These are phyloP conservation scores for Pterophyllum scalare DNA, from an alignment of 2,113 vertebrate genomes.

Conservation along the genomic window DNA sequence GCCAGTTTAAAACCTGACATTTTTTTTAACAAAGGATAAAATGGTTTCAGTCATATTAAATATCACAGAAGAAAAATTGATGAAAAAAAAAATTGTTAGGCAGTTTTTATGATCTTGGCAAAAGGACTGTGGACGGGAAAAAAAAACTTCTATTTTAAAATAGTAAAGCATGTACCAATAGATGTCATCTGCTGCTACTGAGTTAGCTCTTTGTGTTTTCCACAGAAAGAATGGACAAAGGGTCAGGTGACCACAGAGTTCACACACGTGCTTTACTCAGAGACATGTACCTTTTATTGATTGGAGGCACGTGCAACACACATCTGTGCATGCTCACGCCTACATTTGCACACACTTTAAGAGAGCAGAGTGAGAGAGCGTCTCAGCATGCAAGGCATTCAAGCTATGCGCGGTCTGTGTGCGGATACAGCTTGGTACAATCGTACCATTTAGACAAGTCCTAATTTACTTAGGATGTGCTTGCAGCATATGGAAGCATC, in stretches of 20 bases:
- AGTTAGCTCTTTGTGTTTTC: slow-evolving; percentile 54
- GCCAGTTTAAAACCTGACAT: not conserved
- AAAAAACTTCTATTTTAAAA: slow-evolving; percentile 37
- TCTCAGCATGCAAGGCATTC: slow-evolving; percentile 75
- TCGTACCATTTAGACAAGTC: slow-evolving; percentile 88
- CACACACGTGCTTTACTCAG: slow-evolving; percentile 48
- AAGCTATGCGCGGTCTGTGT: slow-evolving; percentile 77
- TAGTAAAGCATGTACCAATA: slow-evolving; percentile 37
- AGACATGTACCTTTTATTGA: slow-evolving; percentile 60
- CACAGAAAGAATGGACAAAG: slow-evolving; percentile 53
- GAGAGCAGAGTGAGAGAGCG: slow-evolving; percentile 35
- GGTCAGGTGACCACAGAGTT: slow-evolving; percentile 60
- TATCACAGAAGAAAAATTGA: slow-evolving; percentile 23
- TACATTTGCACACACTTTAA: slow-evolving; percentile 38
- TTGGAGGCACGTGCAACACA: slow-evolving; percentile 47
- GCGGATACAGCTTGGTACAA: slow-evolving; percentile 84
- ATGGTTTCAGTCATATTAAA: slow-evolving; percentile 26
- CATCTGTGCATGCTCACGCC: slow-evolving; percentile 42
- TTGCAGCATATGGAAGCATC: slow-evolving; percentile 87
- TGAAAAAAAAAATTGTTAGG: slow-evolving; percentile 20
- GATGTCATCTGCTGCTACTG: slow-evolving; percentile 49
- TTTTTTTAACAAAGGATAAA: slow-evolving; percentile 12
- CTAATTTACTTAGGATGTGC: slow-evolving; percentile 87
- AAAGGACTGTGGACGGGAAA: slow-evolving; percentile 9
- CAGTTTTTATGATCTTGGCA: slow-evolving; percentile 11